Conservation (phyloP, 2,888 invertebrate genomes). For the Campoplex capitator region DNA sequence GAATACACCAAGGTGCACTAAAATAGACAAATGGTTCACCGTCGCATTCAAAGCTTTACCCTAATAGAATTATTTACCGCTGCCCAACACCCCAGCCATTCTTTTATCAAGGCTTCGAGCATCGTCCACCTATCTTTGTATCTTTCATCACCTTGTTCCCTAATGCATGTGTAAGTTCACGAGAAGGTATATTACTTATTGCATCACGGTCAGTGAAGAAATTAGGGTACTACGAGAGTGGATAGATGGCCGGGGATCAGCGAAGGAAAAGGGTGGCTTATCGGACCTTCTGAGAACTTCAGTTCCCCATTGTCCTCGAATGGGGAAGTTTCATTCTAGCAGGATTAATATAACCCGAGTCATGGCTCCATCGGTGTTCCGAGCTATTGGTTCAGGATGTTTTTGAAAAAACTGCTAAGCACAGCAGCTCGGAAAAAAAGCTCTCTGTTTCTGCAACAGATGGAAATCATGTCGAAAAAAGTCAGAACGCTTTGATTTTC, state of each 20-base stretch:
- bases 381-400: not conserved
- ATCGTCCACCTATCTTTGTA: not conserved
- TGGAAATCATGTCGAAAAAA: not conserved
- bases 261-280: not conserved
- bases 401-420: not conserved
- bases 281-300: not conserved
- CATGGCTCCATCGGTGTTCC: not conserved
- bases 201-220: constrained; percentile 27
- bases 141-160: not conserved
- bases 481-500: not conserved
- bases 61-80: constrained; percentile 10
- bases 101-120: not conserved
- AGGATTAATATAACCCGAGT: too few relatives aligned
- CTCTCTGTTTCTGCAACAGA: not conserved
- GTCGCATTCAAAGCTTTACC: not conserved
- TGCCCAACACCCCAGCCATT: not conserved
- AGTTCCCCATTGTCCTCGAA: not conserved
- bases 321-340: not conserved
- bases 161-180: not conserved
- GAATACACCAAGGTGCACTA: not conserved
- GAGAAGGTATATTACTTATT: constrained; percentile 33
- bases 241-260: not conserved
- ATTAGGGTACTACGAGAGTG: not conserved
- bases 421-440: not conserved
- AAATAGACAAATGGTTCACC: constrained; percentile 7